These are phyloP conservation scores for Mactra quadrangularis DNA, from an alignment of 1,140 invertebrate genomes.

Conservation along the genomic window DNA sequence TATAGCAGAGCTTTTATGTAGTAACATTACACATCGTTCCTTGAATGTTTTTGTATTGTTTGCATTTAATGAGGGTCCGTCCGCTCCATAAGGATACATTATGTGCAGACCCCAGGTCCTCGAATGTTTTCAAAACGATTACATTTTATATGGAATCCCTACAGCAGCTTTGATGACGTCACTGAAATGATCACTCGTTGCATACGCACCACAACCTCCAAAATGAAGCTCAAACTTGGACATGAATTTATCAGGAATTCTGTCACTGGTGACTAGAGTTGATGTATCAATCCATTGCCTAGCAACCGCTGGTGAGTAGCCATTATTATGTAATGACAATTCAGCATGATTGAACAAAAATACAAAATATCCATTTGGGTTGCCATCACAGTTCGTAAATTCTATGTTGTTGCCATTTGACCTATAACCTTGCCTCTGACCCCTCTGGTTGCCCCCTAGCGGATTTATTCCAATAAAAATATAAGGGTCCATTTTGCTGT, in stretches of 20 bases:
- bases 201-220: conserved; percentile 58
- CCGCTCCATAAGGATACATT: no score
- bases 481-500: conserved; percentile 31
- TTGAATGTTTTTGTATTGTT: no score
- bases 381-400: conserved; percentile 54
- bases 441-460: not conserved
- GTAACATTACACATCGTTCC: no score
- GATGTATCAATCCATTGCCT: conserved; percentile 21
- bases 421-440: conserved; percentile 20
- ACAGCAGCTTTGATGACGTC: conserved; percentile 22
- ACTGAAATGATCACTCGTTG: not conserved
- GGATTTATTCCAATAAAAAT: conserved; percentile 42
- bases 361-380: conserved; percentile 45
- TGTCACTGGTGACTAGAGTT: not conserved
- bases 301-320: not conserved
- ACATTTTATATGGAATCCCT: conserved; percentile 24
- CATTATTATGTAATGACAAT: no score
- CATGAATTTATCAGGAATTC: conserved; percentile 30
- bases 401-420: conserved; percentile 21
- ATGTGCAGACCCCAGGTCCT: no score
- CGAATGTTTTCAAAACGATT: no score
- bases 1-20: no score
- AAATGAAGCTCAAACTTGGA: conserved; percentile 49
- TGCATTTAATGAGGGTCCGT: no score
- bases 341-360: conserved; percentile 55